These are phyloP conservation scores for Sesia bembeciformis DNA, from an alignment of 2,888 invertebrate genomes.

Conservation along the genomic window DNA sequence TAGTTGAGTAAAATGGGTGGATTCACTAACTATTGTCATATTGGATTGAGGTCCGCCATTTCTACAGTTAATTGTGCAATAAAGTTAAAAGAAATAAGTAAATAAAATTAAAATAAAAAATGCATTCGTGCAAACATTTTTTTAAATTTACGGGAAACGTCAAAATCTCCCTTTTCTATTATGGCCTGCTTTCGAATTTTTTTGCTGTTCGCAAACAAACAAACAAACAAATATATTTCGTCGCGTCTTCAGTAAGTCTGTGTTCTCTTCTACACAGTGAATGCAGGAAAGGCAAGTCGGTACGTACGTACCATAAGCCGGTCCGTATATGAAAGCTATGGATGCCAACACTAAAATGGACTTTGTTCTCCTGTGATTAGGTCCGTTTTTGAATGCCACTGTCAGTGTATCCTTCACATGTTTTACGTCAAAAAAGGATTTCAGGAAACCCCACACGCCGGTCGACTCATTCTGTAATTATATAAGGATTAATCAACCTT, in stretches of 20 bases:
- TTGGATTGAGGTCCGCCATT: no score
- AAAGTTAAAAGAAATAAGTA: no score
- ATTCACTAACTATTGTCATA: no score
- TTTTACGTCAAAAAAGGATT: conserved; percentile 65
- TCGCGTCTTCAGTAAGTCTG: not conserved
- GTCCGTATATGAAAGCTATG: conserved; percentile 55
- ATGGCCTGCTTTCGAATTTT: no score
- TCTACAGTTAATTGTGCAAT: no score
- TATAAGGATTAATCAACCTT: not conserved
- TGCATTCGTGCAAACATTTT: no score
- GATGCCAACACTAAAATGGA: conserved; percentile 47
- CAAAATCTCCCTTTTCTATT: no score
- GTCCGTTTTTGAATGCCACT: conserved; percentile 67
- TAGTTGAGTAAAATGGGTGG: no score
- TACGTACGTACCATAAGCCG: conserved; percentile 46
- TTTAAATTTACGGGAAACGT: no score
- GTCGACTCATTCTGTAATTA: conserved; percentile 10
- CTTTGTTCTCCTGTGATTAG: conserved; percentile 45
- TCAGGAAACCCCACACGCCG: conserved; percentile 26
- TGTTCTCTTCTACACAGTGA: no score
- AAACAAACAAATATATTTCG: not conserved
- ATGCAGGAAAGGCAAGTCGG: not conserved
- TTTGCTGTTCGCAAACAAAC: no score
- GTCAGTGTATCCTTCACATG: conserved; percentile 65
- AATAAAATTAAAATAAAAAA: no score